Evolutionary conservation across 2,888 invertebrate genomes (phyloP), one percentile per base, ranked within the genome.

Genomic region (Carabus problematicus): DNA sequence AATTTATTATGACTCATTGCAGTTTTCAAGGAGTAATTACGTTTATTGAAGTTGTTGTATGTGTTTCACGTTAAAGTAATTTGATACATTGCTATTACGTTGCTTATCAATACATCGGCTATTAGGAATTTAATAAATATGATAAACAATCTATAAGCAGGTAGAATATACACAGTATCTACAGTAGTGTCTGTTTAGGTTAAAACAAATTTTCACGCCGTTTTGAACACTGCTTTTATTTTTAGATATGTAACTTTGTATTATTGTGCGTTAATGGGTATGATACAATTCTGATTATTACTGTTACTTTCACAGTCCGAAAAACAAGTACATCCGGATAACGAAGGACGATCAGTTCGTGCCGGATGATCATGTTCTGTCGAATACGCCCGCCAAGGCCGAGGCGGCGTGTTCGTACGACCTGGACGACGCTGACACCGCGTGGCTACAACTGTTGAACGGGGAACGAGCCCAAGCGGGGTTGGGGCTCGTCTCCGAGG

Each of bases 341-440:
- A 89, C 90, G 70, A 93, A 94, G 79, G 96, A 97, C 81, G 93
- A 92, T 75, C 88, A 90, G 77, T 97, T 94, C 83, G 89, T 89
- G 76, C 80, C 91, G 71, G 95, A 95, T 70, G 89, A 91, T 75
- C 96, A 97, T 84, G 88, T 90, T 78, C 84, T 97, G 75, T 95
- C 95, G 72, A 90, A 90, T 75, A 93, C 94, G 73, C 94, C 95
- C 70, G 89, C 93, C 68, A 86, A 91, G 78, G 92, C 97, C 12
- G 97, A 98, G 82, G 93, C 94, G 75, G 92, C 95, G 19, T 97
- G 97, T 84, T 91, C 93, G 73, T 98, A 98, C 81, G 98, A 98
- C 82, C 86, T 98, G 77, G 98, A 98, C 83, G 95, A 95, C 76
- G 89, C 91, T 73, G 98, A 98, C 82, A 90, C 92, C 71, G 88